Conservation (phyloP, 2,888 invertebrate genomes). For the Stenotaenia linearis region DNA sequence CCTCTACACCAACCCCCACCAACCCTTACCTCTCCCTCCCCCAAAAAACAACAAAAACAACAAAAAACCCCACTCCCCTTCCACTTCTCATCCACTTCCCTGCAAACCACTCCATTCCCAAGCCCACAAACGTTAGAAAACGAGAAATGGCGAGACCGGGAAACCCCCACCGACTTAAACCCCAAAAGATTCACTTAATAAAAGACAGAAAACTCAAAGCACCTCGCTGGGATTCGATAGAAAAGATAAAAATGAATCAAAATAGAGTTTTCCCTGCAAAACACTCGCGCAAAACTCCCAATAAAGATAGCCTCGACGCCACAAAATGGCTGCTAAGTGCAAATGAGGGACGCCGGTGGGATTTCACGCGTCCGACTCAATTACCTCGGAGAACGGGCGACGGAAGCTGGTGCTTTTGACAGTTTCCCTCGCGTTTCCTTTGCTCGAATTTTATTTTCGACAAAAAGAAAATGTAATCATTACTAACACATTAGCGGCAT, state of each 20-base stretch:
- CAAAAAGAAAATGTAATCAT: background rate
- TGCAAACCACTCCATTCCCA: background rate
- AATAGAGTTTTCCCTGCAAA: background rate
- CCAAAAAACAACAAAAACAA: no score
- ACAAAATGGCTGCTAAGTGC: background rate
- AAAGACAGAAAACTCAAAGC: background rate
- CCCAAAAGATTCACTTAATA: constrained; percentile 8
- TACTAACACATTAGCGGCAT: background rate
- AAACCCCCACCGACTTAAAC: background rate
- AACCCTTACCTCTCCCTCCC: no score
- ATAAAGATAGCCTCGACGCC: background rate
- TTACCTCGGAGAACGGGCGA: background rate
- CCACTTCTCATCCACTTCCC: no score
- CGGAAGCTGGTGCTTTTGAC: background rate
- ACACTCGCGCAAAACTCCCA: background rate
- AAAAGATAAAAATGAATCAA: background rate
- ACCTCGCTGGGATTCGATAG: background rate
- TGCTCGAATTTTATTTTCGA: no score
- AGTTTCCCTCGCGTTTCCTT: background rate
- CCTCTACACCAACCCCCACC: no score
- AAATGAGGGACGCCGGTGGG: background rate
- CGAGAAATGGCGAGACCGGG: background rate
- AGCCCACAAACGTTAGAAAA: background rate
- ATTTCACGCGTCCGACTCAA: background rate
- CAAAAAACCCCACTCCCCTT: no score